Evolutionary conservation across 2,113 vertebrate species (phyloP).

Genomic region (Aphyosemion australe): DNA sequence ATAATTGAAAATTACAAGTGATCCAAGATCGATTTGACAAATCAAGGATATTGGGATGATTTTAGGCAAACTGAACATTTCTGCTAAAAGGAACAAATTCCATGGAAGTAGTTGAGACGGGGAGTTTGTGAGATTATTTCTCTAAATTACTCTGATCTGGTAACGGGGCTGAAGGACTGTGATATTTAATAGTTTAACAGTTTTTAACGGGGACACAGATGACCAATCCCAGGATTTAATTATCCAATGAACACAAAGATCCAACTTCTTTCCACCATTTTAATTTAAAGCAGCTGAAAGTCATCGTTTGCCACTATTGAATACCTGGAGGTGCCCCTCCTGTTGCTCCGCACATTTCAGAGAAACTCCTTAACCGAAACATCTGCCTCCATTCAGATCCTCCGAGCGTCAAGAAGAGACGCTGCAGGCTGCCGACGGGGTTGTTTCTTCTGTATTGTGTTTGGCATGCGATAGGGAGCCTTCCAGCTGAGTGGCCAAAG

Average conservation of each 20-base stretch:
- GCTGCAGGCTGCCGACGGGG: constrained; percentile 43
- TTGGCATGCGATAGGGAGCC: constrained; percentile 53
- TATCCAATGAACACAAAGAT: neutral
- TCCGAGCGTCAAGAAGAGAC: constrained; percentile 18
- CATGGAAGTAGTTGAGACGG: too few species aligned
- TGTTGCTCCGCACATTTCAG: neutral
- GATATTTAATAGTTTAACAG: too few species aligned
- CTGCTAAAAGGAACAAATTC: too few species aligned
- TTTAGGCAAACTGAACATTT: too few species aligned
- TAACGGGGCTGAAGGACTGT: too few species aligned
- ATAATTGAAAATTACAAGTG: too few species aligned
- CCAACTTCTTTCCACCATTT: neutral
- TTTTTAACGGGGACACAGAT: too few species aligned
- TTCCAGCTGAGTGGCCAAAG: constrained; percentile 68
- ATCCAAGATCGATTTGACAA: too few species aligned
- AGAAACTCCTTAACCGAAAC: constrained; percentile 26
- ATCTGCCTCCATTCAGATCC: constrained; percentile 49
- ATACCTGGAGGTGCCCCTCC: constrained; percentile 2
- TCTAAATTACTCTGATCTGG: too few species aligned
- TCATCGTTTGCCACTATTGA: constrained; percentile 6
- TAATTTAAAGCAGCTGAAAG: constrained; percentile 5
- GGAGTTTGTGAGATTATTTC: too few species aligned
- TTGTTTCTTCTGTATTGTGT: constrained; percentile 30
- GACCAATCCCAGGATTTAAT: neutral
- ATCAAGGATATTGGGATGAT: too few species aligned